These are phyloP conservation scores for Emys orbicularis DNA, from an alignment of 2,797 vertebrate species.

Conservation along the genomic window DNA sequence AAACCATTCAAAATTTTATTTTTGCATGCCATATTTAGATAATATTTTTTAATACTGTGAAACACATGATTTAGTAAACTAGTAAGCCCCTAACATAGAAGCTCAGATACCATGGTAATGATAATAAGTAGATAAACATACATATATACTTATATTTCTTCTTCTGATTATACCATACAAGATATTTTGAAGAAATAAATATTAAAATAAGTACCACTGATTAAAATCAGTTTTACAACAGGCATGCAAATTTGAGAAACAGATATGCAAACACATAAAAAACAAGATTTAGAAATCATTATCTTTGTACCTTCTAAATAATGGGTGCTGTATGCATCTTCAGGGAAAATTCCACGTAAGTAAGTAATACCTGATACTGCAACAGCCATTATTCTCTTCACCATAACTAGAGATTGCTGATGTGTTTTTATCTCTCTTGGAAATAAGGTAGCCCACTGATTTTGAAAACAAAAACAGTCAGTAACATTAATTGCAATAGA, in stretches of 20 bases:
- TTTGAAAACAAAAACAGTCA: neutral
- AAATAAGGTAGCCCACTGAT: constrained; percentile 39
- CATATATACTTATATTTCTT: neutral
- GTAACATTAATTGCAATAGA: neutral
- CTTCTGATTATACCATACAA: neutral
- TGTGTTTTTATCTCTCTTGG: constrained; percentile 75
- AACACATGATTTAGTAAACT: neutral
- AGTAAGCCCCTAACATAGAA: neutral
- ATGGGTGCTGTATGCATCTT: constrained; percentile 82
- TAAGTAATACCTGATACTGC: constrained; percentile 82
- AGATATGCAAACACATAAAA: neutral
- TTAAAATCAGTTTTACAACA: neutral
- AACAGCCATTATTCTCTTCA: constrained; percentile 83
- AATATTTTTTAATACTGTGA: neutral
- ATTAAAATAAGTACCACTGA: neutral
- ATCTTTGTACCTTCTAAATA: constrained; percentile 80
- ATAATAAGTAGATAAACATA: neutral
- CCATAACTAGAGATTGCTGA: constrained; percentile 79
- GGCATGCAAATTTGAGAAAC: neutral
- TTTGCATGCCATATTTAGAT: neutral
- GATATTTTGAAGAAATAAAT: neutral
- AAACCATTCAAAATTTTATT: neutral
- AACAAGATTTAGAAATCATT: neutral
- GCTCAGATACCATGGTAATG: neutral
- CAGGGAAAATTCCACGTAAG: constrained; percentile 82